A percentile compares a stretch with the other conserved stretches of the same genome.
These are phyloP conservation scores for Neolamprologus caudopunctatus DNA, from an alignment of 2,113 vertebrate genomes.

Conservation along the genomic window DNA sequence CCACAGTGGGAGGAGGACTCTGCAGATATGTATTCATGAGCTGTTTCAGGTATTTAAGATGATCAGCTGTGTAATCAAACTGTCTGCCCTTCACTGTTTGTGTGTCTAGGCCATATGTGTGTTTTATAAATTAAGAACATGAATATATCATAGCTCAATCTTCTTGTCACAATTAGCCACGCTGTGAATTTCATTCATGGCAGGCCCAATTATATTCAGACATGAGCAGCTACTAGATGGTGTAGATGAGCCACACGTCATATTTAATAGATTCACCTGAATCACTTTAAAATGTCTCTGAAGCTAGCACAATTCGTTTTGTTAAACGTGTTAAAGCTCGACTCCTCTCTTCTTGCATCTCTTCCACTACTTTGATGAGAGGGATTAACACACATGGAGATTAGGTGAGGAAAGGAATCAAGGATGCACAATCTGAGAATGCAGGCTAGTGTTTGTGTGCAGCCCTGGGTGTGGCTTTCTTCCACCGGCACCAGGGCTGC, in stretches of 20 bases:
- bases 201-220: background rate
- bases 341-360: background rate
- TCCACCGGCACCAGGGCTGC: background rate
- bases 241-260: background rate
- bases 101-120: background rate
- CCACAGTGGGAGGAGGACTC: background rate
- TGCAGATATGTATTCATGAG: background rate
- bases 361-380: background rate
- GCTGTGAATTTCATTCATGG: background rate
- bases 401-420: background rate
- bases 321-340: background rate
- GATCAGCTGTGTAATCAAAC: background rate
- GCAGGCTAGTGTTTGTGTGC: background rate
- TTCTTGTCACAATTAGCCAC: background rate
- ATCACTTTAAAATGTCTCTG: background rate
- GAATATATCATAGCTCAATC: background rate
- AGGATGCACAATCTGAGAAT: background rate
- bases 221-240: background rate
- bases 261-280: background rate
- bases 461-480: background rate
- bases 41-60: background rate
- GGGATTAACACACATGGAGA: rapidly evolving
- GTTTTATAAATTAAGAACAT: background rate
- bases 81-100: background rate
- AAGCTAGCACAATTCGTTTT: background rate